Conservation (phyloP, 2,797 vertebrate genomes). For the Rallus crepitans region DNA sequence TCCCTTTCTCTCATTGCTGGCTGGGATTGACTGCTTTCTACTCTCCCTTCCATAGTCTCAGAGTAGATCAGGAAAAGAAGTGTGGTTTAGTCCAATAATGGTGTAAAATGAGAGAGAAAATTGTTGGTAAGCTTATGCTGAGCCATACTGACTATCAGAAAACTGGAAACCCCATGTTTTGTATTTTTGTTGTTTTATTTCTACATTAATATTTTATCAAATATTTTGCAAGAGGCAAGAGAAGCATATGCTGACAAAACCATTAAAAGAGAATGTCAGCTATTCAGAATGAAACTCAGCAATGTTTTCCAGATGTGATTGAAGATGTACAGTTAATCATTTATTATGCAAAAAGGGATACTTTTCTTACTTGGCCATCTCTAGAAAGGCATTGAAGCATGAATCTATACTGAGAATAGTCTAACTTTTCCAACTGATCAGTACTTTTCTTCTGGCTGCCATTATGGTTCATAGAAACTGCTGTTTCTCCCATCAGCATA, state of each 20-base stretch:
- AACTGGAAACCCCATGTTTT: not conserved
- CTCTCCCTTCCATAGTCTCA: not conserved
- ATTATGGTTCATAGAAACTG: conserved; percentile 14
- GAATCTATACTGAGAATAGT: conserved; percentile 15
- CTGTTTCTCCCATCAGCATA: conserved; percentile 26
- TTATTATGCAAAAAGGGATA: conserved; percentile 69
- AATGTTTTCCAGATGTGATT: conserved; percentile 74
- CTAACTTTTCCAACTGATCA: conserved; percentile 35
- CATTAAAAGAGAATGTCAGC: conserved; percentile 62
- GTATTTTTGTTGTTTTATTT: conserved; percentile 14
- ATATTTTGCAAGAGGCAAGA: conserved; percentile 44
- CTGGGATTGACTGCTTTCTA: not conserved
- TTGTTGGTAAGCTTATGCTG: not conserved
- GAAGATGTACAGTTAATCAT: conserved; percentile 65
- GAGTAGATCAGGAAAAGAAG: not conserved
- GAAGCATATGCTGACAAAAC: conserved; percentile 52
- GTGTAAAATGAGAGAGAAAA: not conserved
- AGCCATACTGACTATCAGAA: not conserved
- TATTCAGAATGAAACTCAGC: conserved; percentile 58
- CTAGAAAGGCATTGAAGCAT: conserved; percentile 56
- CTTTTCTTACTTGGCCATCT: conserved; percentile 58
- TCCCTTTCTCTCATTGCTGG: not conserved
- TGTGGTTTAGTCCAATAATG: not conserved
- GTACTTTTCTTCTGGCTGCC: conserved; percentile 45
- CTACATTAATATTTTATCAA: conserved; percentile 51